Conservation (phyloP, 2,888 invertebrate species). For the Lucinisca nassula region DNA sequence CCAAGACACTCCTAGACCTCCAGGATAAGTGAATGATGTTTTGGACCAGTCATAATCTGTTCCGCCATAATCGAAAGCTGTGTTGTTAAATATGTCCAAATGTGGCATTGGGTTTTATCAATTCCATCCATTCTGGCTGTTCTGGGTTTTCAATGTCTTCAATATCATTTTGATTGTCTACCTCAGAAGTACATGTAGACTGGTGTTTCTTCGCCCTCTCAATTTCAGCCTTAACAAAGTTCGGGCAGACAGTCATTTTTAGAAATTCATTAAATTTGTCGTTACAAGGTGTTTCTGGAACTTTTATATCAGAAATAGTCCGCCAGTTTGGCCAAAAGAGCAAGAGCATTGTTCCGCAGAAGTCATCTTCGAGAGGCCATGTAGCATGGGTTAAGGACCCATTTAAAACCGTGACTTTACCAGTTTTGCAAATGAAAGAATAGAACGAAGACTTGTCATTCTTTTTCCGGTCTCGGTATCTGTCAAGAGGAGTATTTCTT, state of each 20-base stretch:
- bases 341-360: conserved; percentile 51
- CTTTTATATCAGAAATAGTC: conserved; percentile 62
- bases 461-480: conserved; percentile 16
- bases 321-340: conserved; percentile 70
- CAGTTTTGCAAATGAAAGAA: conserved; percentile 17
- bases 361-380: conserved; percentile 61
- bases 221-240: conserved; percentile 66
- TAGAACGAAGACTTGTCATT: conserved; percentile 17
- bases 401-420: conserved; percentile 25
- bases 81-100: conserved; percentile 28
- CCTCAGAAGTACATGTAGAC: not conserved
- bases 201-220: conserved; percentile 22
- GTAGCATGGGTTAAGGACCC: conserved; percentile 23
- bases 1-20: not conserved
- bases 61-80: conserved; percentile 69
- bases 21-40: conserved; percentile 26
- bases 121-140: conserved; percentile 70
- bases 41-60: conserved; percentile 57
- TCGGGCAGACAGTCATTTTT: conserved; percentile 37
- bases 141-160: not conserved
- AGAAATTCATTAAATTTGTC: conserved; percentile 52
- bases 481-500: conserved; percentile 40
- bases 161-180: not conserved
- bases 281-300: conserved; percentile 44
- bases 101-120: conserved; percentile 33